These are phyloP conservation scores for Anastrepha obliqua DNA, from an alignment of 1,140 invertebrate species.

Conservation along the genomic window DNA sequence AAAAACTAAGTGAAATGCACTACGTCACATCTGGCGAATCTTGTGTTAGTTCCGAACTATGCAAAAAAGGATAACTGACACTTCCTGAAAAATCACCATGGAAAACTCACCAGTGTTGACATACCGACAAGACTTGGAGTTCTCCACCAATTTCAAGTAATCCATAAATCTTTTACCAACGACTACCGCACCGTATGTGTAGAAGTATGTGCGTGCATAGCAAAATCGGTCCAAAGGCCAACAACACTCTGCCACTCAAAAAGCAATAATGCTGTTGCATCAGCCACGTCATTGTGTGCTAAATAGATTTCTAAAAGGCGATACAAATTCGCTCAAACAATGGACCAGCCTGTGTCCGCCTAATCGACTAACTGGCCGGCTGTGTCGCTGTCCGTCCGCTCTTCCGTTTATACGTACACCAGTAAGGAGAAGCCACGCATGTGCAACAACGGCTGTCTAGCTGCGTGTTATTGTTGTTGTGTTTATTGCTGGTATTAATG, in stretches of 20 bases:
- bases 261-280: conserved; percentile 71
- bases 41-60: too few species aligned
- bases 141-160: background rate
- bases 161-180: background rate
- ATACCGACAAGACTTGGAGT: too few species aligned
- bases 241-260: conserved; percentile 67
- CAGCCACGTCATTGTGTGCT: conserved; percentile 72
- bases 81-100: too few species aligned
- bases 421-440: background rate
- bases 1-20: too few species aligned
- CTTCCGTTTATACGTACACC: background rate
- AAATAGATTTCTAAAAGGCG: conserved; percentile 72
- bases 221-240: conserved; percentile 3
- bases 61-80: too few species aligned
- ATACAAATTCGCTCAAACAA: conserved; percentile 69
- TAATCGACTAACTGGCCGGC: conserved; percentile 19
- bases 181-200: background rate
- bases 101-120: too few species aligned
- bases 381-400: background rate
- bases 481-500: conserved; percentile 14
- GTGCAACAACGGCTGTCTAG: background rate
- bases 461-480: background rate
- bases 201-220: background rate
- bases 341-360: conserved; percentile 49
- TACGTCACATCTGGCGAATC: too few species aligned